phyloP scores from a whole-genome alignment of 2,113 vertebrate species.

The Sialia sialis region DNA sequence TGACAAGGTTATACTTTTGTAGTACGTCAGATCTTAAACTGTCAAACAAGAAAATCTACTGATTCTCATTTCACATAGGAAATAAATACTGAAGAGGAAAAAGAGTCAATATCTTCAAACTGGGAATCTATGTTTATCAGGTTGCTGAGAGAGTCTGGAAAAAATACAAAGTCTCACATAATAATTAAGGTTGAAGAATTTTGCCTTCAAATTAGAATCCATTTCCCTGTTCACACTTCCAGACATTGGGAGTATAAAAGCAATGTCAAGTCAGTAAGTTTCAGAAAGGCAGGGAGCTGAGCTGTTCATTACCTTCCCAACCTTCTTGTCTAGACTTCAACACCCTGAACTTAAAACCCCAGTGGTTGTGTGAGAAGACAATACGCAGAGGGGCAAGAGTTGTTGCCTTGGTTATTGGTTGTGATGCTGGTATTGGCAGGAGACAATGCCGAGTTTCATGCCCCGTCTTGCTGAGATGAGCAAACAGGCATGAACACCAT shows the following conservation, averaged over 20 bases:
- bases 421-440: neutral
- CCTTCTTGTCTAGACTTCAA: neutral
- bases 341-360: neutral
- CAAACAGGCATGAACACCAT: neutral
- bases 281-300: neutral
- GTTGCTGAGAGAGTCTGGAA: neutral
- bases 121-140: neutral
- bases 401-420: neutral
- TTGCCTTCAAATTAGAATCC: neutral
- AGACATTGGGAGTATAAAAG: neutral
- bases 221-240: neutral
- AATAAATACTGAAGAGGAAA: neutral
- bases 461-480: neutral
- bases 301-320: neutral
- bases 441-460: neutral
- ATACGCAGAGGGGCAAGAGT: neutral
- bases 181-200: neutral
- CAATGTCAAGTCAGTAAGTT: neutral
- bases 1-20: neutral
- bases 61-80: neutral
- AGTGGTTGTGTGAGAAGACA: rapidly evolving
- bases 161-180: neutral
- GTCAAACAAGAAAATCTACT: neutral
- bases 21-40: neutral
- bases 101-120: neutral